phyloP scores from a whole-genome alignment of 2,113 vertebrate species.

The Chrysochloris asiatica region DNA sequence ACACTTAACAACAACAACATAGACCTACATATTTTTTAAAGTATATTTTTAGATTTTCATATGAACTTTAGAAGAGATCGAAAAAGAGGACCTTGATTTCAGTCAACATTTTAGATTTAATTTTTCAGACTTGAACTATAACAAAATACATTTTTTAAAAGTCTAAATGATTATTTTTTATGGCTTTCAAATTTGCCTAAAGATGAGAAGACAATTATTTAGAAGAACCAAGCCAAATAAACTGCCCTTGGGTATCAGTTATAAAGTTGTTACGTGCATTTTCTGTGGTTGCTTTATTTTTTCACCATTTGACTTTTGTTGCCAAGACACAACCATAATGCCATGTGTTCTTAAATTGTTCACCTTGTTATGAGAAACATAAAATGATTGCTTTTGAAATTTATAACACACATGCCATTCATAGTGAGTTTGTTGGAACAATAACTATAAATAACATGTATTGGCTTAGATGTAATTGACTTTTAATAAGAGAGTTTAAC shows the following conservation, averaged over 20 bases:
- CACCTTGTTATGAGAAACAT: conserved; percentile 59
- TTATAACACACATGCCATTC: conserved; percentile 51
- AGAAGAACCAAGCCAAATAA: not conserved
- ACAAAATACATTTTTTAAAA: not conserved
- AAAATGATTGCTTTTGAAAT: conserved; percentile 64
- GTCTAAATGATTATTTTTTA: not conserved
- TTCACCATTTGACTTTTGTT: conserved; percentile 16
- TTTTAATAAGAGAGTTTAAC: conserved; percentile 70
- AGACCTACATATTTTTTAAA: not conserved
- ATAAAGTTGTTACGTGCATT: not conserved
- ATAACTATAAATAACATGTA: conserved; percentile 65
- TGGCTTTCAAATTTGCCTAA: not conserved
- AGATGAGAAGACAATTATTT: not conserved
- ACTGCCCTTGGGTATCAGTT: not conserved
- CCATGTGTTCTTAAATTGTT: conserved; percentile 61
- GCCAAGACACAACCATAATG: not conserved
- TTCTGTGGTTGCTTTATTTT: not conserved
- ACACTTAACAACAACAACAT: too few species aligned
- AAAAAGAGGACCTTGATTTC: not conserved
- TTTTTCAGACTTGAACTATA: not conserved
- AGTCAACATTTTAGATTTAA: not conserved
- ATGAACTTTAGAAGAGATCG: not conserved
- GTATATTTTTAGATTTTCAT: conserved; percentile 1
- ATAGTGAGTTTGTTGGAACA: conserved; percentile 51
- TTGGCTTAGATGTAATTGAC: conserved; percentile 61